Conservation (phyloP, 2,797 vertebrate species). For the Distichodus sexfasciatus region DNA sequence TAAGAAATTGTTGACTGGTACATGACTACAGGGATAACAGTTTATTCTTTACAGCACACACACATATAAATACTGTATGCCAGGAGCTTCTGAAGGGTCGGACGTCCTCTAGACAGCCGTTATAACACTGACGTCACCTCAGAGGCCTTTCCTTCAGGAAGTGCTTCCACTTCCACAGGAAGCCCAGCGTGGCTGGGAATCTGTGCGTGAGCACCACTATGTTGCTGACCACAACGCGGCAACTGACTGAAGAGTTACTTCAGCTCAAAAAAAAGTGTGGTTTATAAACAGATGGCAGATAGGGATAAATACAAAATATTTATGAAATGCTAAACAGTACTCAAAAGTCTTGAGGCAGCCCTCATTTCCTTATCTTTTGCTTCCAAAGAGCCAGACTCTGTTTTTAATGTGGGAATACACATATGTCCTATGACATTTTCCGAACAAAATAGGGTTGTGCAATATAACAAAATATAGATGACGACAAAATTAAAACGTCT, state of each 20-base stretch:
- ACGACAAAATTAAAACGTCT: no score
- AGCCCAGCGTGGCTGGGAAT: conserved; percentile 18
- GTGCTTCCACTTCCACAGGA: conserved; percentile 18
- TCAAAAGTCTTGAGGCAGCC: no score
- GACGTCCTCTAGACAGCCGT: conserved; percentile 28
- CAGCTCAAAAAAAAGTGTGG: not conserved
- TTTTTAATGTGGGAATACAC: no score
- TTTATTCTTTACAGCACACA: not conserved
- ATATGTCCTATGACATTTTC: no score
- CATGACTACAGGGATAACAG: not conserved
- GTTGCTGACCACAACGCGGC: not conserved
- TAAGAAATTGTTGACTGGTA: not conserved
- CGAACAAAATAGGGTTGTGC: no score
- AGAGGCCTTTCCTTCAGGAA: conserved; percentile 40
- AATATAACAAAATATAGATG: no score
- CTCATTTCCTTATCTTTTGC: no score
- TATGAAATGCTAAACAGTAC: no score
- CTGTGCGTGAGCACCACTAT: not conserved
- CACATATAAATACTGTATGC: not conserved
- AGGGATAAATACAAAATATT: not conserved
- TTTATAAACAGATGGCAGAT: not conserved
- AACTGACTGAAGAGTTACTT: conserved; percentile 8
- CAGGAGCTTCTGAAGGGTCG: conserved; percentile 10
- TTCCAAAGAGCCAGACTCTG: no score
- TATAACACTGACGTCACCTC: conserved; percentile 41